A percentile compares a stretch with the other conserved stretches of the same genome.
Conservation (phyloP, 2,113 vertebrate genomes). For the Mesocricetus auratus region DNA sequence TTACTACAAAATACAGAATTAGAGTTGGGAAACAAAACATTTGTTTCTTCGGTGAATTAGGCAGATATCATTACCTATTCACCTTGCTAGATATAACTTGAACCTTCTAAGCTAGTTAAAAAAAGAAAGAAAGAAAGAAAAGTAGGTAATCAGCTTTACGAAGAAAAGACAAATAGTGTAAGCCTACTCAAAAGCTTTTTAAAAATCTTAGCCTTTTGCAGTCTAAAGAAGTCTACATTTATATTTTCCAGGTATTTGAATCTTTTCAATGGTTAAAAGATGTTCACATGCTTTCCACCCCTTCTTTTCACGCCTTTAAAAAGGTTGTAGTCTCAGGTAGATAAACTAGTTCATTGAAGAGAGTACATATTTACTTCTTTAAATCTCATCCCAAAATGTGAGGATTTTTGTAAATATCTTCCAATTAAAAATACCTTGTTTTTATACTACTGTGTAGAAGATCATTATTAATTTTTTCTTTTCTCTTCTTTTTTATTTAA, state of each 20-base stretch:
- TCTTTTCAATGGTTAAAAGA: constrained; percentile 59
- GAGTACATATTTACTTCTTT: constrained; percentile 6
- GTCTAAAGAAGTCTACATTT: constrained; percentile 35
- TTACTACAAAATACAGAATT: constrained; percentile 86
- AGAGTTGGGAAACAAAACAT: constrained; percentile 88
- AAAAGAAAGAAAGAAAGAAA: constrained; percentile 69
- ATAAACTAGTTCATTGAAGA: neutral
- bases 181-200: constrained; percentile 26
- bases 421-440: neutral
- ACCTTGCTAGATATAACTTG: constrained; percentile 83
- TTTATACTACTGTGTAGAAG: neutral
- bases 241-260: constrained; percentile 52
- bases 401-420: neutral
- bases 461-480: neutral
- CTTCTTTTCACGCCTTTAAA: neutral
- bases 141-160: constrained; percentile 82
- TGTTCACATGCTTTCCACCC: neutral
- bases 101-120: constrained; percentile 83
- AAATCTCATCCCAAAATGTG: neutral
- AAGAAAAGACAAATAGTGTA: constrained; percentile 73
- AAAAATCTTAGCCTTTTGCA: constrained; percentile 69
- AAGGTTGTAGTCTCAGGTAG: neutral
- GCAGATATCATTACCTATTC: constrained; percentile 87
- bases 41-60: constrained; percentile 88
- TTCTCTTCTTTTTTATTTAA: too few species aligned